Percentiles rank a stretch among this genome's conserved stretches.
Conservation (phyloP, 2,888 invertebrate species). For the Thysanoteuthis rhombus region DNA sequence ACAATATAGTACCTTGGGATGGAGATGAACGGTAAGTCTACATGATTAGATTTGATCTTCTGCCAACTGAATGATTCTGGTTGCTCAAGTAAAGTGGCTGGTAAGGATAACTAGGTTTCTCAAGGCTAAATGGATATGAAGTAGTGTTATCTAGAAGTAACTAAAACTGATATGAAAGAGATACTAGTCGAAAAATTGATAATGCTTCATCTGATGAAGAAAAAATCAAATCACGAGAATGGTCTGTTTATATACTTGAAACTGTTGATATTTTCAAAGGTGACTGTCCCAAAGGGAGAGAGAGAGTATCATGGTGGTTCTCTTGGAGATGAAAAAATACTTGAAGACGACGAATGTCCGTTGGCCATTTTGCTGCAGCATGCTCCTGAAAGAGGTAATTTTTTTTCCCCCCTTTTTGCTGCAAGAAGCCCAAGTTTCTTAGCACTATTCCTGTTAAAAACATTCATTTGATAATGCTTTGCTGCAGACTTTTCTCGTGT, state of each 20-base stretch:
- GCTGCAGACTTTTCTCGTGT: background rate
- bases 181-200: no score
- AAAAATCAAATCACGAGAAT: no score
- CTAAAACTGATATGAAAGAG: no score
- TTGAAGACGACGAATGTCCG: conserved; percentile 98
- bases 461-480: background rate
- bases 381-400: conserved; percentile 59
- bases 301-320: conserved; percentile 60
- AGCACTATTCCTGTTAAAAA: background rate
- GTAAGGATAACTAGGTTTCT: no score
- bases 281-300: conserved; percentile 56
- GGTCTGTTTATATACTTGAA: background rate
- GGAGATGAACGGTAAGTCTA: no score
- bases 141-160: no score
- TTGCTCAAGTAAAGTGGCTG: no score
- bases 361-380: conserved; percentile 77
- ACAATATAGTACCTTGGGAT: no score
- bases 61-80: no score
- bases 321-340: conserved; percentile 80
- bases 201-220: no score
- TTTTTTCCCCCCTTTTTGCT: background rate
- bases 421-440: background rate
- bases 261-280: conserved; percentile 41
- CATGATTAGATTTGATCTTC: no score
- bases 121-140: no score